Evolutionary conservation across 2,888 invertebrate genomes (phyloP).

Genomic region (Hirtodrosophila cameraria): DNA sequence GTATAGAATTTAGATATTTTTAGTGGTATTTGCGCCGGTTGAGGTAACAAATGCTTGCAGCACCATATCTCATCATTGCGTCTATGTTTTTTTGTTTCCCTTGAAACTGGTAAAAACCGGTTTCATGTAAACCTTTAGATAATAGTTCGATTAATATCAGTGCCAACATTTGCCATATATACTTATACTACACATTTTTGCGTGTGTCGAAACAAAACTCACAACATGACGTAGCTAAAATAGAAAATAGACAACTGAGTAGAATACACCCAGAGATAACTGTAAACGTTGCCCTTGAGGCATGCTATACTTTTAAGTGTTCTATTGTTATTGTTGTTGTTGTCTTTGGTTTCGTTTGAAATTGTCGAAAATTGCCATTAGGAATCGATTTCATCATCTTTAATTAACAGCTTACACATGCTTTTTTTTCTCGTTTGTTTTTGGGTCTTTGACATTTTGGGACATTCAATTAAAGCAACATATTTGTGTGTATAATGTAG

Average conservation of each 20-base stretch:
- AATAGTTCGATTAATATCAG: conserved; percentile 48
- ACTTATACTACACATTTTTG: conserved; percentile 13
- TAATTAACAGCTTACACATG: conserved; percentile 37
- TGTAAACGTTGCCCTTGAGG: conserved; percentile 35
- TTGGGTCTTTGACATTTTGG: background rate
- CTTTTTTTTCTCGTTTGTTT: background rate
- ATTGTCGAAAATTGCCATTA: conserved; percentile 43
- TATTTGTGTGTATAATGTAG: conserved; percentile 3
- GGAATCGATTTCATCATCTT: conserved; percentile 49
- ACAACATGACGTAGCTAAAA: conserved; percentile 29
- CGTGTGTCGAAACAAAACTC: conserved; percentile 21
- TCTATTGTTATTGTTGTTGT: conserved; percentile 14
- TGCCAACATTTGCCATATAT: conserved; percentile 16
- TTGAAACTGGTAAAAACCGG: conserved; percentile 33
- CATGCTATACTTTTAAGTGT: conserved; percentile 27
- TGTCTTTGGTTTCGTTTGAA: conserved; percentile 13
- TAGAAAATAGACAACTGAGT: background rate
- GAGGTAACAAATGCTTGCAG: conserved; percentile 26
- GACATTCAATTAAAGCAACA: conserved; percentile 3
- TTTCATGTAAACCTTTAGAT: conserved; percentile 31
- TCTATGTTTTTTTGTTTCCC: background rate
- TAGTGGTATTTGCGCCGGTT: conserved; percentile 23
- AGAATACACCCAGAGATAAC: conserved; percentile 16
- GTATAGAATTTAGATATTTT: conserved; percentile 27
- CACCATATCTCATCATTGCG: conserved; percentile 24